Base-by-base conservation (phyloP, 2,888 invertebrate species). In the Yponomeuta malinellus region DNA sequence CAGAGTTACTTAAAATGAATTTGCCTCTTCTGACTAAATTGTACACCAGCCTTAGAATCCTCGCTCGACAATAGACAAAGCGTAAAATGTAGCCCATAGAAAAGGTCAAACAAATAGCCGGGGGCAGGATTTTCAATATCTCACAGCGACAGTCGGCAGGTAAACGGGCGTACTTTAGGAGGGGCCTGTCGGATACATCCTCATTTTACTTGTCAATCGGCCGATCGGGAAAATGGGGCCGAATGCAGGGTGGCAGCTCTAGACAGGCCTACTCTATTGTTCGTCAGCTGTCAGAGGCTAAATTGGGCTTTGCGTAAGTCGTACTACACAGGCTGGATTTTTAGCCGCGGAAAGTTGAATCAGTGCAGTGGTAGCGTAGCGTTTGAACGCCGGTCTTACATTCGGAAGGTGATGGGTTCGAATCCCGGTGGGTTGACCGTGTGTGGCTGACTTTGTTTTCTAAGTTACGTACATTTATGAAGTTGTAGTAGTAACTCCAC, bases 61-160 rank as follows among this genome's bases (percentile, higher is more conserved):
- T 1, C 8, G 5, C 43, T 43, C 83, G 84, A 88, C 87, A 88
- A 87, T 83, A 87, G 83, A 84, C 83, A 84, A 84, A 87, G 83
- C 86, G 88, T 89, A 87, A 89, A 88, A 90, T 89, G 88, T 88
- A 85, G 83, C 86, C 87, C 86, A 88, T 88, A 88, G 88, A 89
- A 88, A 89, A 87, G 89, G 88, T 88, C 88, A 86, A 86, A 86
- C 83, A 84, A 79, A 86, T 85, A 78, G 86, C 85, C 81, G 75
- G 75, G 79, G 82, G 85, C 83, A 81, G 83, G 83, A 86, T 88
- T 89, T 88, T 89, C 88, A 89, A 90, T 90, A 89, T 90, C 87
- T 88, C 85, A 86, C 83, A 15, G 52, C 52, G 83, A 79, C 80
- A 76, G 76, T 78, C 79, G 81, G 72, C 74, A 73, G 74, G 81